Evolutionary conservation across 2,888 invertebrate genomes (phyloP).

Genomic region (Cosmopolites sordidus): DNA sequence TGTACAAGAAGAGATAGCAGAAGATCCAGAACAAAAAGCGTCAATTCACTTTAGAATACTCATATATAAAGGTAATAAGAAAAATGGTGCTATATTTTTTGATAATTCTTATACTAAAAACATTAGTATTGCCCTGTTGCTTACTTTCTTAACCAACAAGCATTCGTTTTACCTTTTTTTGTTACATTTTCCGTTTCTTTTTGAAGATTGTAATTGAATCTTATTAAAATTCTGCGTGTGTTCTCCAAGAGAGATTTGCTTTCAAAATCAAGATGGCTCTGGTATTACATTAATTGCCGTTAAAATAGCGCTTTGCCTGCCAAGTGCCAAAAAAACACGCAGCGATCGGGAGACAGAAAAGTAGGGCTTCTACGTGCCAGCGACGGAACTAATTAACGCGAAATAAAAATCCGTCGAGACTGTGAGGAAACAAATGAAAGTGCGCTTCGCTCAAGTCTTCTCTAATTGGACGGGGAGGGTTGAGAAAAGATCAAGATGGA

Average conservation of each 20-base stretch:
- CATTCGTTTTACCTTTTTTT: too few relatives aligned
- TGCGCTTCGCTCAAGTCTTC: constrained; percentile 28
- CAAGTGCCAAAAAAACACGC: constrained; percentile 13
- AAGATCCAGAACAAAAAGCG: too few relatives aligned
- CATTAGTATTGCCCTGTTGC: too few relatives aligned
- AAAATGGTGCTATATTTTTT: too few relatives aligned
- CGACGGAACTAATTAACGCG: constrained; percentile 48
- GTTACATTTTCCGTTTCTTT: too few relatives aligned
- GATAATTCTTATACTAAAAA: too few relatives aligned
- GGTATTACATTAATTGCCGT: constrained; percentile 24
- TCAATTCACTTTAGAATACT: too few relatives aligned
- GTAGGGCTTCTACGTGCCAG: constrained; percentile 40
- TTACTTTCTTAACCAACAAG: too few relatives aligned
- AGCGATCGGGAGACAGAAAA: constrained; percentile 18
- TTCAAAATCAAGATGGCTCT: constrained; percentile 26
- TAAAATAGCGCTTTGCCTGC: constrained; percentile 17
- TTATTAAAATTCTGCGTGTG: constrained; percentile 13
- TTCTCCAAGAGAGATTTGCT: constrained; percentile 16
- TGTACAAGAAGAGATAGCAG: too few relatives aligned
- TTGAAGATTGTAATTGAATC: too few relatives aligned
- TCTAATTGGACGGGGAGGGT: neutral
- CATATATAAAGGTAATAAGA: too few relatives aligned
- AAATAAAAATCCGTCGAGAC: constrained; percentile 50
- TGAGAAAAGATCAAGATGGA: neutral
- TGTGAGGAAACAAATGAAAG: constrained; percentile 47